Base-by-base conservation (phyloP, 2,888 invertebrate species). In the Hydraecia micacea region DNA sequence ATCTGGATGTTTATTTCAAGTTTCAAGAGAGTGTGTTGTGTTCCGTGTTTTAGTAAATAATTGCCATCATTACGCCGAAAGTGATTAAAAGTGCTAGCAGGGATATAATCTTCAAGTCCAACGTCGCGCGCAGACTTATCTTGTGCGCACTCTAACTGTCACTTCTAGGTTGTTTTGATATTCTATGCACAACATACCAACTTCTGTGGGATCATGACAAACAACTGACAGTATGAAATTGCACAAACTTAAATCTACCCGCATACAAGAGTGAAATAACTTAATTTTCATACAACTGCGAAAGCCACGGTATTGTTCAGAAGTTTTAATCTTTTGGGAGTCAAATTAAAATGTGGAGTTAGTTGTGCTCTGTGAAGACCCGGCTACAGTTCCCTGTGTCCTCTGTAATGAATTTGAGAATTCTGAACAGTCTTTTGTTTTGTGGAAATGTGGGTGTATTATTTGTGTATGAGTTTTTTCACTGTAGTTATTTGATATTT, bases 321-420 rank as follows among this genome's bases (percentile, higher is more conserved):
- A 63, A 71, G 32, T 73, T 84, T 80, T 63, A 70, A 73, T 70
- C 73, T 76, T 81, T 58, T 66, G 70, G 55, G 52, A 73, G 62
- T 39, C 67, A 74, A 77, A 85, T 81, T 85, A 77, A 81, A 82
- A 84, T 62, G 52, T 46, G 52, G 32, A 60, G 42, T 68, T 52
- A 63, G 42, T 65, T 60, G 65, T 62, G 76, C 58, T n/a, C 62
- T 62, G 15, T 42, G 15, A n/a, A n/a, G 46, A 60, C 28, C n/a
- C 13, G 4, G 21, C 28, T 46, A n/a, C n/a, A n/a, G 67, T 52
- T 39, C 25, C 15, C 36, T 13, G n/a, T 39, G 36, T 71, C n/a
- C 46, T 68, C 25, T 42, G 36, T 55, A 68, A 58, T 71, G 15
- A 72, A 58, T 21, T 7, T 0, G 46, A 39, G 49, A 58, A 70